Base-by-base conservation (phyloP, 2,113 vertebrate genomes). In the Oncorhynchus clarkii region DNA sequence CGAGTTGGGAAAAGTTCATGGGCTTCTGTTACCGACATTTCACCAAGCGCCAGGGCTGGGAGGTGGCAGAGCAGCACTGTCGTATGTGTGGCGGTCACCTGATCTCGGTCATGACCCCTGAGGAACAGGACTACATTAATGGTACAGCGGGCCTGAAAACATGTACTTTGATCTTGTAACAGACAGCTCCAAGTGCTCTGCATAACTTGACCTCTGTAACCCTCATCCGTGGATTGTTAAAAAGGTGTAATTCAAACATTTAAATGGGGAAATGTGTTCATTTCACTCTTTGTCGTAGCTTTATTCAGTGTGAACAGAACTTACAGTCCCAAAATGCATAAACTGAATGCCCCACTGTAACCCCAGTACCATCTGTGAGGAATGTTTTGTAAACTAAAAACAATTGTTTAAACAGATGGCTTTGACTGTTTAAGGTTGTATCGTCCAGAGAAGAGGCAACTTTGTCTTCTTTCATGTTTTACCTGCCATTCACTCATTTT, bases 11-110 rank as follows among this genome's bases (percentile, higher is more conserved):
- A 60, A 90, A 92, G 86, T 99, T 97, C 85, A 96, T 98, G 70
- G 94, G 96, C 3, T 94, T 93, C 71, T 99, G 97, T 81, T 99
- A 98, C 84, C 95, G 85, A 48, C 96, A 99, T 72, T 96, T 98
- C 60, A 84, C 88, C n/a, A 91, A 90, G 0, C 92, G 96, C 45
- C 92, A 95, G 85, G 96, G 94, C 87, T 99, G 97, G 97, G 96
- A 97, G 85, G 95, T 95, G 0, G 97, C 97, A 0, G 97, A 99
- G 89, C 94, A 85, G 26, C 95, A 96, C 88, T 99, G 97, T 74
- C 89, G 97, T 27, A 70, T 89, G 67, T 80, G 90, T 0, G 96
- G 96, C 0, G 96, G 94, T 0, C 96, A 99, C 80, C 91, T 99
- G 16, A 91, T 95, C n/a, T 96, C 95, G 27, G 90, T 98, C 83